Base-by-base conservation (phyloP, 2,113 vertebrate species). In the Mesitornis unicolor region DNA sequence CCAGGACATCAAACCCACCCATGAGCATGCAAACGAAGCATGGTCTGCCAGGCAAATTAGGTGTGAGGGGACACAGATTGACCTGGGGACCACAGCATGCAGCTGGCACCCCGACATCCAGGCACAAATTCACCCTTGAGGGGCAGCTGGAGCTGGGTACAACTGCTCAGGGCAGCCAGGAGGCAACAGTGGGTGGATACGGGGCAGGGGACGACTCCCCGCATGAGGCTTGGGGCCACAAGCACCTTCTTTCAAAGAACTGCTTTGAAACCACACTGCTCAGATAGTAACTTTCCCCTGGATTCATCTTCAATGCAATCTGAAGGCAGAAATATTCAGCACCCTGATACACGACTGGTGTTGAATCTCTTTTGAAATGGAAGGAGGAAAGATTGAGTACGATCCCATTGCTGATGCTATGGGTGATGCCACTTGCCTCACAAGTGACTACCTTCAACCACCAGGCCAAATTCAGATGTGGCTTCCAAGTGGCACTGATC, bases 11-110 rank as follows among this genome's bases (percentile, higher is more conserved):
- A 1, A 1, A 20, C 50, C 14, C 26, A 5, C 28, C 29, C 33
- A 16, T 0, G 1, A 56, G 51, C 0, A 0, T 80, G 6, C 28
- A 45, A 45, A 31, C 0, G 1, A 17, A 77, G 24, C 18, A 5
- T 17, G 17, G 8, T 60, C 59, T 77, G 33, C 25, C 59, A 26
- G 33, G 16, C 24, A 14, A 29, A 12, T 22, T 15, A 20, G n/a
- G 15, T 47, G 10, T 76, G 22, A 73, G 61, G 48, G 33, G 40
- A 10, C n/a, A 33, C 7, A 15, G 45, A 13, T 16, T 40, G 35
- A 28, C 19, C 31, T n/a, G 29, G 50, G 43, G 42, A 77, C n/a
- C 77, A 57, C 51, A 38, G 40, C 40, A 11, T 2, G 13, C 3
- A 13, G 22, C 53, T 54, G 59, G 29, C 68, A 84, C 33, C 28